Conservation (phyloP, 1,140 invertebrate genomes). For the Phthorimaea operculella region DNA sequence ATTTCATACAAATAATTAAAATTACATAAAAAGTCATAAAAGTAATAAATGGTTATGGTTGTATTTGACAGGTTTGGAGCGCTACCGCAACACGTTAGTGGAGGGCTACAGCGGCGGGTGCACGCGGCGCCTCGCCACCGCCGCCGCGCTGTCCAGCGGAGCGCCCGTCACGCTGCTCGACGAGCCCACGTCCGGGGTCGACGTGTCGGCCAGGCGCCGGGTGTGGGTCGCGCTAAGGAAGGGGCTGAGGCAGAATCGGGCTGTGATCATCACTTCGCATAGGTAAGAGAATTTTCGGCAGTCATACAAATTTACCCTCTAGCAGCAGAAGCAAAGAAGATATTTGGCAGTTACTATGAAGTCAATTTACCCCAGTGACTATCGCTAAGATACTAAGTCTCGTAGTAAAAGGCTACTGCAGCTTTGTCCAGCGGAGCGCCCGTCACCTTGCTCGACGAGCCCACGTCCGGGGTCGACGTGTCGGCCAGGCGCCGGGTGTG, state of each 20-base stretch:
- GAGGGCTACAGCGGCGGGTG: slow-evolving; percentile 75
- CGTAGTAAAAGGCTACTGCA: too few relatives aligned
- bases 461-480: slow-evolving; percentile 77
- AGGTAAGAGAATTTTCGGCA: slow-evolving; percentile 40
- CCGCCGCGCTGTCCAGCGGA: slow-evolving; percentile 72
- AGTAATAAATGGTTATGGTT: too few relatives aligned
- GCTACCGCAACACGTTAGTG: slow-evolving; percentile 23
- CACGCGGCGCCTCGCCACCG: slow-evolving; percentile 82
- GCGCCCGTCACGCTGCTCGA: slow-evolving; percentile 73
- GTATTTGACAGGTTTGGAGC: slow-evolving; percentile 29
- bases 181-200: slow-evolving; percentile 79
- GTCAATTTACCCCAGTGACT: too few relatives aligned
- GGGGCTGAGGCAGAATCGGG: slow-evolving; percentile 34
- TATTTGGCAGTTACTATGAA: too few relatives aligned
- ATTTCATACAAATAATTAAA: too few relatives aligned
- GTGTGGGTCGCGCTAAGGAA: slow-evolving; percentile 54
- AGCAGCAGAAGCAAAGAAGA: too few relatives aligned
- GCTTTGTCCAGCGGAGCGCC: slow-evolving; percentile 64
- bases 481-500: slow-evolving; percentile 69
- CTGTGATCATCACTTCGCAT: slow-evolving; percentile 66
- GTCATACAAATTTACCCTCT: too few relatives aligned
- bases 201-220: slow-evolving; percentile 73
- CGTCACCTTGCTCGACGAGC: slow-evolving; percentile 77
- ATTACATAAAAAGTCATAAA: too few relatives aligned
- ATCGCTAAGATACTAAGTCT: too few relatives aligned